Evolutionary conservation across 2,888 invertebrate genomes (phyloP).

Genomic region (Gymnocheta viridis): DNA sequence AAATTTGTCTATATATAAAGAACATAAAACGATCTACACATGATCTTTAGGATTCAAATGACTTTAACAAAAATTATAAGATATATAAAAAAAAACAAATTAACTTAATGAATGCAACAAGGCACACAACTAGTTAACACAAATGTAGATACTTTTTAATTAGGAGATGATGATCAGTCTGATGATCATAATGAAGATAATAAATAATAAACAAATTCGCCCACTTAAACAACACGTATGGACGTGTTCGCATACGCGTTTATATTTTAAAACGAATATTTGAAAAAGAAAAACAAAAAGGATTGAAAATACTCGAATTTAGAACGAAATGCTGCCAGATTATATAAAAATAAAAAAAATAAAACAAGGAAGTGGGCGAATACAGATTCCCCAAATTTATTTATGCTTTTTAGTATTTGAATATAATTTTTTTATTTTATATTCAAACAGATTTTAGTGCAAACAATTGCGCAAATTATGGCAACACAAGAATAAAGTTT

Average conservation of each 20-base stretch:
- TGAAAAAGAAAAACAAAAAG: neutral
- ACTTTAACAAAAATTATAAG: conserved; percentile 31
- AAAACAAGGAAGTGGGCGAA: neutral
- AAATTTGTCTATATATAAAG: conserved; percentile 19
- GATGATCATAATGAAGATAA: conserved; percentile 31
- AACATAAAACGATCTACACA: conserved; percentile 20
- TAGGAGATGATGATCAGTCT: neutral
- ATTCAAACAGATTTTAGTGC: neutral
- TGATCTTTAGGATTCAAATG: conserved; percentile 33
- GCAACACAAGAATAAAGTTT: neutral
- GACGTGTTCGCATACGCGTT: neutral
- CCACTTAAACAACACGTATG: conserved; percentile 28
- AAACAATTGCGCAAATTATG: neutral
- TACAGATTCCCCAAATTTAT: neutral
- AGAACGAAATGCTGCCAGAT: conserved; percentile 2
- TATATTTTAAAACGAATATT: neutral
- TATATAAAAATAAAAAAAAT: neutral
- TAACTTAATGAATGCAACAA: neutral
- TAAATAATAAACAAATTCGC: conserved; percentile 49
- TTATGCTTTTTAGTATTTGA: neutral
- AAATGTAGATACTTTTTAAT: conserved; percentile 8
- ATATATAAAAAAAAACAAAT: conserved; percentile 26
- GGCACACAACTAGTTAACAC: neutral
- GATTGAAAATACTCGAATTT: neutral
- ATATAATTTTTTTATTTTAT: neutral